A percentile compares a stretch with the other conserved stretches of the same genome.
Evolutionary conservation across 1,140 invertebrate species (phyloP).

Genomic region (Littorina saxatilis): DNA sequence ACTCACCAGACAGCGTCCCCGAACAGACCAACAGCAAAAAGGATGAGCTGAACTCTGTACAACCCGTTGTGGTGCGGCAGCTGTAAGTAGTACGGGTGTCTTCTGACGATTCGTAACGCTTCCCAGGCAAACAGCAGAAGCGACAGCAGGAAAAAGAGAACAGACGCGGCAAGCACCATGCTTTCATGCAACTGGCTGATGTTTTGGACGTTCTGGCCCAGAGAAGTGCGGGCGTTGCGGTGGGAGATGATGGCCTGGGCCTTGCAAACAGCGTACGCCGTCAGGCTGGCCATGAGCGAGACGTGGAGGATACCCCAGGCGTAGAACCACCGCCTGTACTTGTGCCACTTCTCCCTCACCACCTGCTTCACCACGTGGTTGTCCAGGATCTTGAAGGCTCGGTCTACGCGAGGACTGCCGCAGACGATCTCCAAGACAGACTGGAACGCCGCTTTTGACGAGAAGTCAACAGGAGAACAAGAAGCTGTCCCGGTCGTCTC

Average conservation of each 20-base stretch:
- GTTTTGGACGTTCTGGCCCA: too few species aligned
- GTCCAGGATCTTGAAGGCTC: slow-evolving; percentile 52
- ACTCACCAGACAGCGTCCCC: slow-evolving; percentile 47
- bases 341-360: slow-evolving; percentile 53
- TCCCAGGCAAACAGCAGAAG: background rate
- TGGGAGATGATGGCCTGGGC: slow-evolving; percentile 11
- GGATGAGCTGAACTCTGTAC: slow-evolving; percentile 48
- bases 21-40: slow-evolving; percentile 48
- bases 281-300: slow-evolving; percentile 47
- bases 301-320: slow-evolving; percentile 49
- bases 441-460: too few species aligned
- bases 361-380: slow-evolving; percentile 43
- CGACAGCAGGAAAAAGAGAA: background rate
- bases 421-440: slow-evolving; percentile 53
- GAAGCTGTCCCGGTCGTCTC: too few species aligned
- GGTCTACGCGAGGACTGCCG: slow-evolving; percentile 33
- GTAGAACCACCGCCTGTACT: slow-evolving; percentile 45
- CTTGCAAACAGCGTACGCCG: slow-evolving; percentile 48
- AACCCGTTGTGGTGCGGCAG: slow-evolving; percentile 47
- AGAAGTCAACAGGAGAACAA: too few species aligned
- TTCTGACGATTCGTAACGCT: background rate
- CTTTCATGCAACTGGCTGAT: background rate
- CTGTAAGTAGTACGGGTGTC: background rate
- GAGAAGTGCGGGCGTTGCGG: background rate
- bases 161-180: background rate